A percentile compares a stretch with the other conserved stretches of the same genome.
phyloP scores from a whole-genome alignment of 2,113 vertebrate species.

The Sylvia atricapilla region DNA sequence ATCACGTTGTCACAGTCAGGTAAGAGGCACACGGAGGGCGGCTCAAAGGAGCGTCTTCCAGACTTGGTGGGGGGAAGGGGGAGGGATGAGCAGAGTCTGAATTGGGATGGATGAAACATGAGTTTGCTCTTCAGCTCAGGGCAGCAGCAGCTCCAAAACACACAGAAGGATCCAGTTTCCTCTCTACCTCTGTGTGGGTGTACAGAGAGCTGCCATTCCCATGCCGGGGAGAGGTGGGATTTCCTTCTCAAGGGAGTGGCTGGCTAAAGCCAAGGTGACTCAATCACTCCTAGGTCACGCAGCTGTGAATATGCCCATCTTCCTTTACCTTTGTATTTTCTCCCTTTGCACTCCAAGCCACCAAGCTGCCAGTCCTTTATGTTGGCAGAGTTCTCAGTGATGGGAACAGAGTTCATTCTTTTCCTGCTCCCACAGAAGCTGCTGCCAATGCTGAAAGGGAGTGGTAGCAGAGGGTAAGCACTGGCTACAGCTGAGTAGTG shows the following conservation, averaged over 20 bases:
- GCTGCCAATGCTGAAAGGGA: background rate
- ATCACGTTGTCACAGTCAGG: constrained; percentile 88
- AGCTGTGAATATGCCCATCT: background rate
- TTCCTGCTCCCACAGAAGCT: background rate
- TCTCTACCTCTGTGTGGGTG: fast-evolving
- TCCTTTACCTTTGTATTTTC: background rate
- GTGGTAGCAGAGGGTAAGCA: background rate
- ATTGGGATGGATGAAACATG: background rate
- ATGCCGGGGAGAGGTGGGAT: background rate
- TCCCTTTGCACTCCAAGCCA: background rate
- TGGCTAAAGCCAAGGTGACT: background rate
- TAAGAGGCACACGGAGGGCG: background rate
- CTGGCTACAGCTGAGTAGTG: background rate
- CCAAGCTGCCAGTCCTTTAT: background rate
- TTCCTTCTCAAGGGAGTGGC: background rate
- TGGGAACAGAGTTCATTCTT: background rate
- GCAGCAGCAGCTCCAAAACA: background rate
- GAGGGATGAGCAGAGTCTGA: background rate
- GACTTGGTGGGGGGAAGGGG: background rate
- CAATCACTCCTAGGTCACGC: background rate
- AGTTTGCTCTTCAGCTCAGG: background rate
- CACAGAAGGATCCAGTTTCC: fast-evolving
- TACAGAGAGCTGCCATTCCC: background rate
- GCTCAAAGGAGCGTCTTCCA: background rate
- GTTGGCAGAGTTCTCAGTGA: background rate